Evolutionary conservation across 2,113 vertebrate genomes (phyloP), one percentile per base, ranked within the genome.

Genomic region (Nesoenas mayeri): DNA sequence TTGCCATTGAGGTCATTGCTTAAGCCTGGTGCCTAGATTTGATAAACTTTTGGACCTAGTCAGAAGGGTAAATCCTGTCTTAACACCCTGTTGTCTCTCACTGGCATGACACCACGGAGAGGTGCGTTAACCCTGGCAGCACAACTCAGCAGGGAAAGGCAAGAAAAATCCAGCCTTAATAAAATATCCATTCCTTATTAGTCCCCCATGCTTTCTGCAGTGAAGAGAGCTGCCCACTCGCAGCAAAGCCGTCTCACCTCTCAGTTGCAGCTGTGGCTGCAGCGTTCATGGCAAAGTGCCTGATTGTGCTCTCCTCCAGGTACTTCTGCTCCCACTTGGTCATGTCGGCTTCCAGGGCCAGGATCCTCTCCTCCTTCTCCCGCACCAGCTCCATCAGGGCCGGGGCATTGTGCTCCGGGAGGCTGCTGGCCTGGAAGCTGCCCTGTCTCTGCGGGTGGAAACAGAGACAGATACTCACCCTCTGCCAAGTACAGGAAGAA

Each of bases 271-370:
- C 98, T 1, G 98, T 98, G 73, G 98, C 98, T 0, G 97, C 98
- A 0, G 98, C 98, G 1, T 97, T 98, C 98, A 99, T 98, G 92
- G 98, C 98, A 2, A 99, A 99, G 89, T 99, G 98, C 7, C 98
- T 97, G 85, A 99, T 98, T 0, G 98, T 98, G 20, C 98, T 99
- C 87, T 99, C 98, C 92, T 99, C 98, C 79, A 99, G 96, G 53
- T 99, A 99, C 70, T 99, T 99, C 97, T 99, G 98, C 72, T 99
- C 98, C 98, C 98, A 99, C 92, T 98, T 98, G 70, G 98, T 98
- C 98, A 98, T 98, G 96, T 99, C 98, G 0, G 98, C 98, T 96
- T 99, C 98, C 86, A 99, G 85, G 28, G 98, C 98, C 96, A 99
- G 92, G 93, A 99, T 98, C 64, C 98, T 97, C 95, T 99, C 98